Conservation (phyloP, 1,140 invertebrate genomes). For the Lasioglossum baleicum region DNA sequence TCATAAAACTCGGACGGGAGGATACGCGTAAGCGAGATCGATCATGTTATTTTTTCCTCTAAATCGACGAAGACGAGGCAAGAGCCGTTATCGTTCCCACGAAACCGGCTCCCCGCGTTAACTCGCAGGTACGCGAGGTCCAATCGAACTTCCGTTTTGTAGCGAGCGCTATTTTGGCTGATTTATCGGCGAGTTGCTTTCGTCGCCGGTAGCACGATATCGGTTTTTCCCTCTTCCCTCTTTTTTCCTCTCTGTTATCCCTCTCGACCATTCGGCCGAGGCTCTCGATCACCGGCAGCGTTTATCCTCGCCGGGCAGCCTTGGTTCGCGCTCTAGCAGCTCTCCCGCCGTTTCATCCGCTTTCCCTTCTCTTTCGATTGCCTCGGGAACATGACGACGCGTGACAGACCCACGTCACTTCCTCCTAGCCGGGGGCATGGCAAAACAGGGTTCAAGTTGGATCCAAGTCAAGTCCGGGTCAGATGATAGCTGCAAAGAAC, state of each 20-base stretch:
- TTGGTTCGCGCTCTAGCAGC: conserved; percentile 39
- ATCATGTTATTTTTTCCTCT: no score
- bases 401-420: conserved; percentile 58
- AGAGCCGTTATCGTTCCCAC: conserved; percentile 39
- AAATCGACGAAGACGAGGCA: not conserved
- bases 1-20: no score
- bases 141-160: conserved; percentile 59
- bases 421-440: conserved; percentile 38
- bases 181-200: conserved; percentile 61
- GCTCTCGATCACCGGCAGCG: conserved; percentile 58
- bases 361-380: conserved; percentile 32
- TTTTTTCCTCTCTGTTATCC: conserved; percentile 43
- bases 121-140: conserved; percentile 26
- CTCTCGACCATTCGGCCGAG: conserved; percentile 41
- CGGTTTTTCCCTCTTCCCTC: conserved; percentile 38
- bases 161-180: conserved; percentile 60
- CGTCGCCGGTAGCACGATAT: conserved; percentile 57
- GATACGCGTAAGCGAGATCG: no score
- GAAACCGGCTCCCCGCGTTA: conserved; percentile 15
- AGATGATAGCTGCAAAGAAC: no score
- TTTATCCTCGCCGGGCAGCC: conserved; percentile 60
- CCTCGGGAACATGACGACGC: conserved; percentile 42
- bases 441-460: not conserved
- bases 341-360: conserved; percentile 6
- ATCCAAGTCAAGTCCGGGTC: no score